phyloP scores from a whole-genome alignment of 1,140 invertebrate genomes.

The Caenorhabditis remanei region DNA sequence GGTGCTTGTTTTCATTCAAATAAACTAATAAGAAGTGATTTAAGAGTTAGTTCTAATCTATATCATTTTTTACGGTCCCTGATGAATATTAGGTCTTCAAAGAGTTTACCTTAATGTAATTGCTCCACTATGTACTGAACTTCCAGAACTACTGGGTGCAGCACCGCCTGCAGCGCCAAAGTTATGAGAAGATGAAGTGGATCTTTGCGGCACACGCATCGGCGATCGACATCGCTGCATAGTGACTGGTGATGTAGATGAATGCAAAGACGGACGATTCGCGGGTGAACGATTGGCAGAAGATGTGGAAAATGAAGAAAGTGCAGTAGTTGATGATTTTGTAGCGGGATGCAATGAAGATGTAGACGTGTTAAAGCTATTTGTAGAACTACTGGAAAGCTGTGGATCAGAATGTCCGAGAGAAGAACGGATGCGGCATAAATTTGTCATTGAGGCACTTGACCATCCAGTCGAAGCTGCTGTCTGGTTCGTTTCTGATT shows the following conservation, averaged over 20 bases:
- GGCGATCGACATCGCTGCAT: conserved; percentile 29
- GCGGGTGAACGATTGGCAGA: conserved; percentile 12
- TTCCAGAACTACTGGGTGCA: conserved; percentile 16
- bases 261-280: conserved; percentile 26
- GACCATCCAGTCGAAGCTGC: conserved; percentile 46
- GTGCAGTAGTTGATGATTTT: conserved; percentile 44
- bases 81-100: too few species aligned
- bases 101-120: conserved; percentile 21
- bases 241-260: conserved; percentile 23
- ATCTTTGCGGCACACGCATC: conserved; percentile 32
- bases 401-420: conserved; percentile 77
- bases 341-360: conserved; percentile 28
- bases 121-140: conserved; percentile 27
- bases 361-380: conserved; percentile 47
- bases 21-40: too few species aligned
- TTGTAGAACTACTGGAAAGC: conserved; percentile 69
- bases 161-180: background rate
- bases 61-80: too few species aligned
- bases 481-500: conserved; percentile 12
- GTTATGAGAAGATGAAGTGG: conserved; percentile 31
- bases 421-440: conserved; percentile 69
- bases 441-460: conserved; percentile 62
- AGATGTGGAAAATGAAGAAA: conserved; percentile 30
- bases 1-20: too few species aligned
- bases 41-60: too few species aligned